These are phyloP conservation scores for Neoarius graeffei DNA, from an alignment of 2,113 vertebrate genomes.

Conservation along the genomic window DNA sequence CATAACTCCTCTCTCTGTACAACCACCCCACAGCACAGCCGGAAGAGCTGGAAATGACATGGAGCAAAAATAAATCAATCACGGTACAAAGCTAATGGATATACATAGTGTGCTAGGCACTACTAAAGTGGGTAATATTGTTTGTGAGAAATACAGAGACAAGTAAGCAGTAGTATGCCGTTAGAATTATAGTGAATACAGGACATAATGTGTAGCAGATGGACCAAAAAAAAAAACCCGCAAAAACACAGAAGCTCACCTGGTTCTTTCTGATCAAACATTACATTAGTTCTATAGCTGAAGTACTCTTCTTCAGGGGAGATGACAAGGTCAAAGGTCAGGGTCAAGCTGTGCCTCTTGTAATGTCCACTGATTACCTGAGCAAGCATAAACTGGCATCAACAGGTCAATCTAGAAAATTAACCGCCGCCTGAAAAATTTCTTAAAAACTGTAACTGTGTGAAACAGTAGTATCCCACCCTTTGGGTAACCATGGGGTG, in stretches of 20 bases:
- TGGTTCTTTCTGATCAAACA: conserved; percentile 42
- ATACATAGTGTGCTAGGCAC: background rate
- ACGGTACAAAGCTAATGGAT: background rate
- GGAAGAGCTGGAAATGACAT: conserved; percentile 11
- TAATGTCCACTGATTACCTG: conserved; percentile 56
- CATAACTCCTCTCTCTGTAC: conserved; percentile 55
- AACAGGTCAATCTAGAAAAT: background rate
- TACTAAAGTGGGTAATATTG: background rate
- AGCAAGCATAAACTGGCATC: background rate
- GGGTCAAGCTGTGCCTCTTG: conserved; percentile 51
- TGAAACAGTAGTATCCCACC: conserved; percentile 39
- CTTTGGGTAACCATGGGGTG: conserved; percentile 56
- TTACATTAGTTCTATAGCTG: conserved; percentile 44
- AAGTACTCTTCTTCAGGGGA: conserved; percentile 50
- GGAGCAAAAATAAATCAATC: background rate
- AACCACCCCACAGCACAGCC: conserved; percentile 55
- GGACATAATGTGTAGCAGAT: background rate
- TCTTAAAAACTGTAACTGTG: background rate
- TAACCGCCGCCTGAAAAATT: background rate
- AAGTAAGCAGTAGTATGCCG: background rate
- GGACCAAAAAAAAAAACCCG: background rate
- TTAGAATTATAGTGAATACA: background rate
- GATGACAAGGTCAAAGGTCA: conserved; percentile 55
- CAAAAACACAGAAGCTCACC: conserved; percentile 41
- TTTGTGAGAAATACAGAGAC: background rate